Evolutionary conservation across 2,113 vertebrate genomes (phyloP).

Genomic region (Myotis brandtii): DNA sequence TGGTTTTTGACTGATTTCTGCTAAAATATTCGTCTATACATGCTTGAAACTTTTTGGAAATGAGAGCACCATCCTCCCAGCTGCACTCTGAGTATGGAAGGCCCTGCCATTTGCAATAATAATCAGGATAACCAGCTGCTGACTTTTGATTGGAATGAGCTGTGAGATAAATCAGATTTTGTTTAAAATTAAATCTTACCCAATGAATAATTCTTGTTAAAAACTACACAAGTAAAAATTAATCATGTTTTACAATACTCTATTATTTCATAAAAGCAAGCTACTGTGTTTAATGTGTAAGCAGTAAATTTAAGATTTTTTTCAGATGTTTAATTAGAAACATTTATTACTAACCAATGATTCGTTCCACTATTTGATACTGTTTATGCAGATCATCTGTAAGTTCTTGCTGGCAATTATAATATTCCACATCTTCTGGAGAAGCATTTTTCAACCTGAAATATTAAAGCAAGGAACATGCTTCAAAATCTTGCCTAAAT

Average conservation of each 20-base stretch:
- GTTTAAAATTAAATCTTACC: conserved; percentile 37
- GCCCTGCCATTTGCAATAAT: conserved; percentile 99
- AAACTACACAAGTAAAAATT: conserved; percentile 34
- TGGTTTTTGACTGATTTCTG: conserved; percentile 97
- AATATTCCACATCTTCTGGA: conserved; percentile 99
- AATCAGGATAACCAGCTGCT: conserved; percentile 97
- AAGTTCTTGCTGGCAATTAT: conserved; percentile 97
- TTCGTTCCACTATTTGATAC: conserved; percentile 97
- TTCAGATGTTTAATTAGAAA: conserved; percentile 50
- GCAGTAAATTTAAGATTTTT: not conserved
- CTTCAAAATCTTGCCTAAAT: conserved; percentile 59
- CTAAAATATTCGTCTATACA: conserved; percentile 96
- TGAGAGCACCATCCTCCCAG: conserved; percentile 98
- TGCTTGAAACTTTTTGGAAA: conserved; percentile 95
- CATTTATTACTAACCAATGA: conserved; percentile 91
- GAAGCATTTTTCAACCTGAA: conserved; percentile 96
- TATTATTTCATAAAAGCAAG: conserved; percentile 18
- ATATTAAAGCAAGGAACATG: conserved; percentile 61
- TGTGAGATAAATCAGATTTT: conserved; percentile 78
- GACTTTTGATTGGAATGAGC: conserved; percentile 99
- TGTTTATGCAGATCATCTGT: conserved; percentile 98
- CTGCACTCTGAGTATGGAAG: conserved; percentile 98
- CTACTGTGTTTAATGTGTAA: not conserved
- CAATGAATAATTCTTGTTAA: conserved; percentile 42
- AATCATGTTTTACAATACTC: not conserved